Percentiles rank a stretch among this genome's conserved stretches.
phyloP scores from a whole-genome alignment of 2,888 invertebrate species.

The Ethmia dodecea region DNA sequence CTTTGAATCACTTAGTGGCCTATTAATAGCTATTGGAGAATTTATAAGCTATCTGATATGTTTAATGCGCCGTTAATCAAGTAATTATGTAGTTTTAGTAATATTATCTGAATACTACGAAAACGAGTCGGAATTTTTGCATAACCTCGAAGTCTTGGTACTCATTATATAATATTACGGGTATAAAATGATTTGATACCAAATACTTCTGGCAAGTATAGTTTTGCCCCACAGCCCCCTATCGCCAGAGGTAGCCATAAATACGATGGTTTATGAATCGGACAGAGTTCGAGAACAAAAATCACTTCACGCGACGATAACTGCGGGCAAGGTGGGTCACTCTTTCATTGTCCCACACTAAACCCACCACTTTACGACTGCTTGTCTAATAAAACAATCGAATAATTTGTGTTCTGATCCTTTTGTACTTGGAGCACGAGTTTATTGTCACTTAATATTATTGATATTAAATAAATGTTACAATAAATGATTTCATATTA shows the following conservation, averaged over 20 bases:
- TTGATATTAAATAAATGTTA: slow-evolving; percentile 23
- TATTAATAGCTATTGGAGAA: slow-evolving; percentile 6
- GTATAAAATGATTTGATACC: too few species aligned
- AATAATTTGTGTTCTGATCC: slow-evolving; percentile 40
- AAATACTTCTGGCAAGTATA: too few species aligned
- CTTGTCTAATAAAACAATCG: slow-evolving; percentile 65
- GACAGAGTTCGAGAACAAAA: slow-evolving; percentile 47
- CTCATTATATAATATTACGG: too few species aligned
- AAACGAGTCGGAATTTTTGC: too few species aligned
- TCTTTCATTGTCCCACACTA: slow-evolving; percentile 30
- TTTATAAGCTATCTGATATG: too few species aligned
- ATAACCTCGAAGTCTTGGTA: too few species aligned
- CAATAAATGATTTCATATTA: slow-evolving; percentile 9
- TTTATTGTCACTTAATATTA: slow-evolving; percentile 27
- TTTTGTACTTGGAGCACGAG: slow-evolving; percentile 27
- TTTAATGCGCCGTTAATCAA: too few species aligned
- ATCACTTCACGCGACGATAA: slow-evolving; percentile 47
- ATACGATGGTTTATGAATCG: slow-evolving; percentile 41
- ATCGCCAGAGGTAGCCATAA: slow-evolving; percentile 34
- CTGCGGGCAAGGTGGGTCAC: slow-evolving; percentile 27
- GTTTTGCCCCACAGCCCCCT: slow-evolving; percentile 27
- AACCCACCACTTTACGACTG: slow-evolving; percentile 47
- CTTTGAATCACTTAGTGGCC: slow-evolving; percentile 6
- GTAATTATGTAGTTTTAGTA: too few species aligned
- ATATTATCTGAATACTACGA: too few species aligned